Percentiles rank a stretch among this genome's conserved stretches.
Evolutionary conservation across 1,140 invertebrate genomes (phyloP).

Genomic region (Lasaia peninsularis): DNA sequence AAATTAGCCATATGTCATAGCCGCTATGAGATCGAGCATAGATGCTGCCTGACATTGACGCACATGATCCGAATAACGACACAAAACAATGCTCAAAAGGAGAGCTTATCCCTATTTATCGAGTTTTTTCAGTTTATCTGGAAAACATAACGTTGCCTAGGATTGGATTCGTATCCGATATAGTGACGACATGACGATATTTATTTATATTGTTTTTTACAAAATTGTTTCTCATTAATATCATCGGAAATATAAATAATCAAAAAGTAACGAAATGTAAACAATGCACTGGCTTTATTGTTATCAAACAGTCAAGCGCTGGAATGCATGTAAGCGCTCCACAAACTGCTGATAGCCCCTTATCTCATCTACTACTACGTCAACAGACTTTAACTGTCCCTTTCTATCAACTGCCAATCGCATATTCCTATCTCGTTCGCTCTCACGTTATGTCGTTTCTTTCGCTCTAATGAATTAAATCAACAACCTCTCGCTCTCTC

Average conservation of each 20-base stretch:
- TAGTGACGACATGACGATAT: too few relatives aligned
- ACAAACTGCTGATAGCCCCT: slow-evolving; percentile 67
- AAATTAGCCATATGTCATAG: too few relatives aligned
- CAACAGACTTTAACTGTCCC: slow-evolving; percentile 57
- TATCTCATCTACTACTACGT: slow-evolving; percentile 74
- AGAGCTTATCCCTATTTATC: too few relatives aligned
- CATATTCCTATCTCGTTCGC: slow-evolving; percentile 36
- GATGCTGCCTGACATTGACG: too few relatives aligned
- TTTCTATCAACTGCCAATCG: slow-evolving; percentile 29
- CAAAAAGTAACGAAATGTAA: not conserved
- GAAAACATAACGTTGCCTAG: too few relatives aligned
- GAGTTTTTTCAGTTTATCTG: too few relatives aligned
- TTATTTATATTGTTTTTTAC: too few relatives aligned
- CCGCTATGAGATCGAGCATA: too few relatives aligned
- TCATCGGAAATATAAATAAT: not conserved
- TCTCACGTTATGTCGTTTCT: slow-evolving; percentile 41
- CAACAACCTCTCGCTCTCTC: slow-evolving; percentile 63
- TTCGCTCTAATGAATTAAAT: slow-evolving; percentile 71
- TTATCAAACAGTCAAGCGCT: slow-evolving; percentile 36
- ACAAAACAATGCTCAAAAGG: too few relatives aligned
- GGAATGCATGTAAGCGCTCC: slow-evolving; percentile 42
- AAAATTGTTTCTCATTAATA: not conserved
- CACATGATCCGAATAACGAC: too few relatives aligned
- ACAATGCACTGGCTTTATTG: slow-evolving; percentile 6
- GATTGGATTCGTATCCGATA: too few relatives aligned